Conservation (phyloP, 1,140 invertebrate species). For the Lutraria rhynchaena region DNA sequence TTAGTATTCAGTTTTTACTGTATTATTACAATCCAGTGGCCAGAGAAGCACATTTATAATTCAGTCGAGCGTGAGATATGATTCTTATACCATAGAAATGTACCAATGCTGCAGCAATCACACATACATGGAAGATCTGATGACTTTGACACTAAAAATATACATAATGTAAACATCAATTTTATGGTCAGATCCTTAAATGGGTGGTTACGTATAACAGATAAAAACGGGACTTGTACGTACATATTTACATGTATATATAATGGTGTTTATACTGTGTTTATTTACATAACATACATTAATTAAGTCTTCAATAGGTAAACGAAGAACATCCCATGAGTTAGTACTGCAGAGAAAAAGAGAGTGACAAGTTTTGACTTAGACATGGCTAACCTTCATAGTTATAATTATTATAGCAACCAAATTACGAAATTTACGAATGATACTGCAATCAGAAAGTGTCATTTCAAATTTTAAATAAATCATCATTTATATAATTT, state of each 20-base stretch:
- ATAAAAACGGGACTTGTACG: background rate
- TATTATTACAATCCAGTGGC: too few relatives aligned
- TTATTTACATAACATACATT: background rate
- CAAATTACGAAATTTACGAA: too few relatives aligned
- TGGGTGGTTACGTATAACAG: background rate
- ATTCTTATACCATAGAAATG: slow-evolving; percentile 95
- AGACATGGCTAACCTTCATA: too few relatives aligned
- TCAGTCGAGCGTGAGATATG: slow-evolving; percentile 25
- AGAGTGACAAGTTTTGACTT: too few relatives aligned
- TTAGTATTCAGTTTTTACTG: too few relatives aligned
- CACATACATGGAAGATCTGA: slow-evolving; percentile 99
- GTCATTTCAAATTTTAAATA: too few relatives aligned
- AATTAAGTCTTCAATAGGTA: background rate
- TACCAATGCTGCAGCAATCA: slow-evolving; percentile 98
- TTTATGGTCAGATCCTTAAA: background rate
- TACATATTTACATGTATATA: background rate
- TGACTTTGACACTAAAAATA: slow-evolving; percentile 95
- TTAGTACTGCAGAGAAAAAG: background rate
- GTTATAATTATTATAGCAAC: too few relatives aligned
- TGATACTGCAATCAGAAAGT: too few relatives aligned
- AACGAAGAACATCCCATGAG: background rate
- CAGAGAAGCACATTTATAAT: background rate
- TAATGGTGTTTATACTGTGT: background rate
- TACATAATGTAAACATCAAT: background rate
- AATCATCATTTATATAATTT: too few relatives aligned